These are phyloP conservation scores for Tamias sibiricus DNA, from an alignment of 2,113 vertebrate species.

Conservation along the genomic window DNA sequence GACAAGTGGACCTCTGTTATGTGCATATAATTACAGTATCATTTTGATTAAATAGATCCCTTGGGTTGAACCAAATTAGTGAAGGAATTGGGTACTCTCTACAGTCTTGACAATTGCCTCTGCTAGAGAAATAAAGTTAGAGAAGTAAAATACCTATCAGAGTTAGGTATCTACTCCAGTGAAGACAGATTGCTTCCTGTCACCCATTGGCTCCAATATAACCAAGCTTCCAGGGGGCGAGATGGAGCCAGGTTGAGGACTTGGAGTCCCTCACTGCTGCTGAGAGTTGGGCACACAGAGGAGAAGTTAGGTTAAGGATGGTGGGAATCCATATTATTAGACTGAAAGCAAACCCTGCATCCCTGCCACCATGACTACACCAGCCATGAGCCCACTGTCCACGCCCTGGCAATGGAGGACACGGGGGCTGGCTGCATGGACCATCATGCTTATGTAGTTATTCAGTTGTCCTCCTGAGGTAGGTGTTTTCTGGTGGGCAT, in stretches of 20 bases:
- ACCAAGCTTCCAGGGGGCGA: neutral
- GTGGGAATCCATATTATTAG: neutral
- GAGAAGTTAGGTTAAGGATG: neutral
- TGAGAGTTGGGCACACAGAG: neutral
- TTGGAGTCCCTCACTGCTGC: neutral
- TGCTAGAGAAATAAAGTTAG: neutral
- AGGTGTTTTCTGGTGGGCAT: neutral
- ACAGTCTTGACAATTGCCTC: neutral
- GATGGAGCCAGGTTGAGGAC: neutral
- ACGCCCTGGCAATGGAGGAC: neutral
- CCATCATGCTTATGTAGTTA: neutral
- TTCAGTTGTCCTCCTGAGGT: neutral
- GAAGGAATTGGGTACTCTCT: neutral
- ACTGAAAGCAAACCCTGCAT: no score
- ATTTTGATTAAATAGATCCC: neutral
- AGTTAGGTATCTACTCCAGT: neutral
- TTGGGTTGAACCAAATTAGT: neutral
- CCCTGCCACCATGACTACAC: neutral
- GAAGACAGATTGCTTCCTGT: neutral
- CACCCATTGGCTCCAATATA: neutral
- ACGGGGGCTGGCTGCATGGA: neutral
- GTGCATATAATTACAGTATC: neutral
- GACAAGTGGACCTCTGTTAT: neutral
- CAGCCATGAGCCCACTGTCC: no score
- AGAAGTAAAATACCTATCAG: neutral